Conservation (phyloP, 1,140 invertebrate genomes). For the Drosophila pruinosa region DNA sequence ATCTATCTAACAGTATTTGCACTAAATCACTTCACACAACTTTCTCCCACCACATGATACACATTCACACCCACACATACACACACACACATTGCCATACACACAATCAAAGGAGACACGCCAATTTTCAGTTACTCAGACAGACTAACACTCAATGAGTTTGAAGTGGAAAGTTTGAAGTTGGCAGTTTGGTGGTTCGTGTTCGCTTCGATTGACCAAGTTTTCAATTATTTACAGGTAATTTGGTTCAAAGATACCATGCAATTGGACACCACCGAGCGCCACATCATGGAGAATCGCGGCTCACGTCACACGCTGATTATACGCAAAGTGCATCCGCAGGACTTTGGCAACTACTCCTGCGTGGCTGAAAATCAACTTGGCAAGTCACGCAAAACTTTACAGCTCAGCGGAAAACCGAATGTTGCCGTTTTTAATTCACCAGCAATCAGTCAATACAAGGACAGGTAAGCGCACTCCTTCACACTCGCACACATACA, state of each 20-base stretch:
- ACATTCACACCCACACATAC: conserved; percentile 10
- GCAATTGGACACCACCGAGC: conserved; percentile 87
- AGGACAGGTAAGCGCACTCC: conserved; percentile 83
- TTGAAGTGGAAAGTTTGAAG: conserved; percentile 17
- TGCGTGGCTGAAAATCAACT: conserved; percentile 88
- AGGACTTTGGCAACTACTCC: conserved; percentile 88
- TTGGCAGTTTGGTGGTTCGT: conserved; percentile 37
- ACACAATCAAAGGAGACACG: conserved; percentile 5
- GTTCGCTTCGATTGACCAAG: conserved; percentile 67
- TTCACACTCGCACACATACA: background rate
- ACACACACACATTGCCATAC: conserved; percentile 3
- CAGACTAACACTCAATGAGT: conserved; percentile 41
- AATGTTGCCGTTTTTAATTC: conserved; percentile 87
- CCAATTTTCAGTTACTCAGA: conserved; percentile 31
- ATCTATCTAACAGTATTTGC: conserved; percentile 44
- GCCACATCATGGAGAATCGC: conserved; percentile 86
- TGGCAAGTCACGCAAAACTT: conserved; percentile 86
- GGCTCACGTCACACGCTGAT: conserved; percentile 87
- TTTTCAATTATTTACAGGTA: conserved; percentile 84
- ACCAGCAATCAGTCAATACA: conserved; percentile 85
- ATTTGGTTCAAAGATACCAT: conserved; percentile 88
- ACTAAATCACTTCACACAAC: conserved; percentile 66
- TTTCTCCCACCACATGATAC: conserved; percentile 29
- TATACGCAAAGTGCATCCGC: conserved; percentile 86
- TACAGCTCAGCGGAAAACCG: conserved; percentile 88